These are phyloP conservation scores for Neomonachus schauinslandi DNA, from an alignment of 2,113 vertebrate species.

Conservation along the genomic window DNA sequence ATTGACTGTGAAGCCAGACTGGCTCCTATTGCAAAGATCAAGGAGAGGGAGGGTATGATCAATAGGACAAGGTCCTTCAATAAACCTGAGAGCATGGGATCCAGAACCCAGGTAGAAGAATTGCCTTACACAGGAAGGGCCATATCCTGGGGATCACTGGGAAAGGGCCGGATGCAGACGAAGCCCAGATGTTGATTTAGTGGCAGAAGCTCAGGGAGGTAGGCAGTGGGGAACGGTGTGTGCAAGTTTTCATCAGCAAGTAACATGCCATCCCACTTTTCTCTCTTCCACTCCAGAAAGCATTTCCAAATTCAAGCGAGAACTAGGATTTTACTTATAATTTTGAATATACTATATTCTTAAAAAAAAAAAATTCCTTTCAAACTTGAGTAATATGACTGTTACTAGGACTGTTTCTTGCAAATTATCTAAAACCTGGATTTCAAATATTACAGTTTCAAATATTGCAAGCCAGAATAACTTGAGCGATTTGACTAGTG, in stretches of 20 bases:
- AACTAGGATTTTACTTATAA: not conserved
- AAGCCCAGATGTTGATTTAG: not conserved
- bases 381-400: not conserved
- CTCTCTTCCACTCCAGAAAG: not conserved
- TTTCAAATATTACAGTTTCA: not conserved
- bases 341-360: not conserved
- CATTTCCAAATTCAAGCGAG: not conserved
- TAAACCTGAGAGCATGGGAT: not conserved
- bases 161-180: accelerated
- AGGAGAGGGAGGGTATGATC: not conserved
- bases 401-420: not conserved
- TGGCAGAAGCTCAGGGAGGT: not conserved
- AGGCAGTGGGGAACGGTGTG: not conserved
- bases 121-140: not conserved
- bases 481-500: not conserved
- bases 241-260: not conserved
- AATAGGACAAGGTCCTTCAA: not conserved
- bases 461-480: not conserved
- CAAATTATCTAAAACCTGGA: not conserved
- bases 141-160: not conserved
- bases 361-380: not conserved
- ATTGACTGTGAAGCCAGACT: not conserved
- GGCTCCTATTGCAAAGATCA: not conserved
- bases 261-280: not conserved
- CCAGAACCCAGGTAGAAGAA: not conserved